phyloP scores from a whole-genome alignment of 1,140 invertebrate species.

The roundworm (Caenorhabditis elegans) region WBcel235 BX284604.4:9711001-9711500 shows the following conservation, averaged over 20 bases:
- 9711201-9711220: neutral
- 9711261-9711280: neutral
- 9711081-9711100: slow-evolving; percentile 16
- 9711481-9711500: neutral
- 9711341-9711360: neutral
- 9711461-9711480: too few relatives aligned
- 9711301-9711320: neutral
- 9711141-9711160: too few relatives aligned
- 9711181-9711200: neutral
- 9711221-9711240: neutral
- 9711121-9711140: neutral
- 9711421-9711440: too few relatives aligned
- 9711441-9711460: too few relatives aligned
- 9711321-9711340: neutral
- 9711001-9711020: neutral
- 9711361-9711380: too few relatives aligned
- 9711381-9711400: too few relatives aligned
- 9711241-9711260: neutral
- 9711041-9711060: neutral
- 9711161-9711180: neutral
- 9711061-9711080: neutral
- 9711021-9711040: neutral
- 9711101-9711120: slow-evolving; percentile 12
- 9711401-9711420: too few relatives aligned
- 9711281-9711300: neutral